Evolutionary conservation across 2,888 invertebrate genomes (phyloP).

Genomic region (Epistrophella euchroma): DNA sequence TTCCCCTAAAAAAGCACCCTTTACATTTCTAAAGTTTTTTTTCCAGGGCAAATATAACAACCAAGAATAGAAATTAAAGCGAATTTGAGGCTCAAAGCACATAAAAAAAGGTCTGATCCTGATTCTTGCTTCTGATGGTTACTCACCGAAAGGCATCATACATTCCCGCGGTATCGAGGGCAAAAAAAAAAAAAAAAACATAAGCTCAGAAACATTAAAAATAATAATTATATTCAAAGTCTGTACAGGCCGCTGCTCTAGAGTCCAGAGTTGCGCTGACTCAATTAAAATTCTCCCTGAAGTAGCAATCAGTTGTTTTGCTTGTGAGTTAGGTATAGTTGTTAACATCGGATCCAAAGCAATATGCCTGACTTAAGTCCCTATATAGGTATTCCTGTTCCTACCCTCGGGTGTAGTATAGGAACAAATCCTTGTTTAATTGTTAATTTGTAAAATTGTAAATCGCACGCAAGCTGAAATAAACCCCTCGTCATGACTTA

Average conservation of each 20-base stretch:
- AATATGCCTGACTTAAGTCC: slow-evolving; percentile 48
- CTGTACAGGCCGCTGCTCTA: neutral
- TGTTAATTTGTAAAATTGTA: slow-evolving; percentile 76
- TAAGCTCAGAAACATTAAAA: slow-evolving; percentile 47
- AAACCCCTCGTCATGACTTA: slow-evolving; percentile 56
- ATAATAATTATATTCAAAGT: slow-evolving; percentile 46
- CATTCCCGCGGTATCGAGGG: neutral
- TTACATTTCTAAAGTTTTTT: no score
- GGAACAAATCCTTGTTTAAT: slow-evolving; percentile 72
- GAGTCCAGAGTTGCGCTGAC: slow-evolving; percentile 59
- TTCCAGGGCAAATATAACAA: no score
- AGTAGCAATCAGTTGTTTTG: slow-evolving; percentile 69
- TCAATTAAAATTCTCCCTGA: slow-evolving; percentile 68
- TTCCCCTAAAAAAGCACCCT: no score
- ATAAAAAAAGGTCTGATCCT: neutral
- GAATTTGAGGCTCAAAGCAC: neutral
- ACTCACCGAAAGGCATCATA: neutral
- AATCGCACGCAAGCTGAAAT: slow-evolving; percentile 54
- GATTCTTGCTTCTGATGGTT: neutral
- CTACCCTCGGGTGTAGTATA: slow-evolving; percentile 34
- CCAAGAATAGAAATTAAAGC: no score
- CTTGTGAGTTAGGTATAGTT: slow-evolving; percentile 49
- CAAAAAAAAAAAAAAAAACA: neutral
- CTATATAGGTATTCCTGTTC: slow-evolving; percentile 9
- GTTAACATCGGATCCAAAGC: slow-evolving; percentile 17